Evolutionary conservation across 2,888 invertebrate genomes (phyloP).

Genomic region (Hololepta plana): DNA sequence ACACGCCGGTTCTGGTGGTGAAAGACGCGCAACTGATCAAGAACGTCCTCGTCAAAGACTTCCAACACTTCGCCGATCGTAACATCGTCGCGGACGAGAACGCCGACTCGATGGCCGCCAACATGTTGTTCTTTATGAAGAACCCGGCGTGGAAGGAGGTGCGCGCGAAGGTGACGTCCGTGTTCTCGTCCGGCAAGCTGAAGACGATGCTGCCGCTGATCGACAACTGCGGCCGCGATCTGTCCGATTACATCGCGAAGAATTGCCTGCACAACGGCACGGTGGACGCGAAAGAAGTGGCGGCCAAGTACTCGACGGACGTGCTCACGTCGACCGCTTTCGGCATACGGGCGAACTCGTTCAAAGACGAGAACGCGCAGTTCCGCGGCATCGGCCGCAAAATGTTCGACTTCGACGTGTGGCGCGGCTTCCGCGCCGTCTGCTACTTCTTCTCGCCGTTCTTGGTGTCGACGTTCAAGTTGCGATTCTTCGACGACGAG

Average conservation of each 20-base stretch:
- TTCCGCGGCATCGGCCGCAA: slow-evolving; percentile 18
- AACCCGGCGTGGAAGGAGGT: slow-evolving; percentile 34
- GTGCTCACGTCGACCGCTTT: slow-evolving; percentile 26
- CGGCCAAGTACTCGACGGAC: slow-evolving; percentile 23
- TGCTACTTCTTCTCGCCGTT: slow-evolving; percentile 13
- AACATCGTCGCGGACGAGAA: slow-evolving; percentile 24
- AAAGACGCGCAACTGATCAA: slow-evolving; percentile 30
- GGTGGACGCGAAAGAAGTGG: slow-evolving; percentile 13
- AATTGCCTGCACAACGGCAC: too few relatives aligned
- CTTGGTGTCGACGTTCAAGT: slow-evolving; percentile 19
- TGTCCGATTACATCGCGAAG: too few relatives aligned
- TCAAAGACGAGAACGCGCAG: slow-evolving; percentile 17
- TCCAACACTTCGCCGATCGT: slow-evolving; percentile 29
- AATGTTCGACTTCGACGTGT: slow-evolving; percentile 15
- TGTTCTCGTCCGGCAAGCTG: slow-evolving; percentile 35
- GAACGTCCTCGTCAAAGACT: slow-evolving; percentile 29
- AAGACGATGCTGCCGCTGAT: slow-evolving; percentile 32
- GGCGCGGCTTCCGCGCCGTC: slow-evolving; percentile 11
- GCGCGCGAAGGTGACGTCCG: slow-evolving; percentile 32
- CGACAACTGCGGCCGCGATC: slow-evolving; percentile 19
- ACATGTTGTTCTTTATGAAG: slow-evolving; percentile 26
- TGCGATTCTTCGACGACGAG: slow-evolving; percentile 18
- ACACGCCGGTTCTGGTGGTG: slow-evolving; percentile 28
- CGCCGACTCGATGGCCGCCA: slow-evolving; percentile 25
- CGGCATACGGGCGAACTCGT: slow-evolving; percentile 22